A percentile compares a stretch with the other conserved stretches of the same genome.
phyloP scores from a whole-genome alignment of 2,797 vertebrate genomes.

The Antrozous pallidus region DNA sequence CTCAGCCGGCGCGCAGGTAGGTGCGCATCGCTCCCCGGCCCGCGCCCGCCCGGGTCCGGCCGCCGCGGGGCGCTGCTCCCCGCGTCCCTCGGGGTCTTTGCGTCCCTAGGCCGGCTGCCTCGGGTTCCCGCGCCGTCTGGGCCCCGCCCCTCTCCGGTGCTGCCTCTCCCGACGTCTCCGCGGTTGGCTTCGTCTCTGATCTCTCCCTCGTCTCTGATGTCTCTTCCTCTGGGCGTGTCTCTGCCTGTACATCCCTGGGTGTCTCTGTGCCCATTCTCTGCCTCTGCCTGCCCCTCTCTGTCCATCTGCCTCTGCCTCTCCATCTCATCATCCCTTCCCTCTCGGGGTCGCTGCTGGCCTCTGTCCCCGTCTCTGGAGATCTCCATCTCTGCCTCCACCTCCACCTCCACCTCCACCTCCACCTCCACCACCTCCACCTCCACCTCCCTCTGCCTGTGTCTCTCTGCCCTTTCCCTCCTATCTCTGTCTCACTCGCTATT shows the following conservation, averaged over 20 bases:
- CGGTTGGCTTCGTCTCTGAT: not conserved
- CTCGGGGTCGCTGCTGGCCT: not conserved
- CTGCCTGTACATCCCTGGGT: not conserved
- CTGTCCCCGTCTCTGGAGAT: too few species aligned
- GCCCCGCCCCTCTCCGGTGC: not conserved
- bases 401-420: too few species aligned
- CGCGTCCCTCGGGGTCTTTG: not conserved
- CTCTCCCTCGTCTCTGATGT: not conserved
- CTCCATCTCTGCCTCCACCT: too few species aligned
- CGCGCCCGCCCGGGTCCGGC: not conserved
- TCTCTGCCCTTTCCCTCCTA: not conserved
- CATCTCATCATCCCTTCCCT: not conserved
- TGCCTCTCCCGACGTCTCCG: not conserved
- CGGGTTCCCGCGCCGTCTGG: not conserved
- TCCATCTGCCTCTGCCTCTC: not conserved
- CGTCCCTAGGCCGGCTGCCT: not conserved
- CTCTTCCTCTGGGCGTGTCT: not conserved
- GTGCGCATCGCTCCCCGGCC: not conserved
- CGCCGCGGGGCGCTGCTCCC: not conserved
- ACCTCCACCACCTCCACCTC: too few species aligned
- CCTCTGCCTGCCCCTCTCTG: not conserved
- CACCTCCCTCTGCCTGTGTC: not conserved
- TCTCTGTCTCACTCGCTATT: not conserved
- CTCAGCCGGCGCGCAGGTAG: constrained; percentile 57
- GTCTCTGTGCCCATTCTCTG: not conserved